Conservation (phyloP, 2,888 invertebrate genomes). For the Lithophane semibrunnea region DNA sequence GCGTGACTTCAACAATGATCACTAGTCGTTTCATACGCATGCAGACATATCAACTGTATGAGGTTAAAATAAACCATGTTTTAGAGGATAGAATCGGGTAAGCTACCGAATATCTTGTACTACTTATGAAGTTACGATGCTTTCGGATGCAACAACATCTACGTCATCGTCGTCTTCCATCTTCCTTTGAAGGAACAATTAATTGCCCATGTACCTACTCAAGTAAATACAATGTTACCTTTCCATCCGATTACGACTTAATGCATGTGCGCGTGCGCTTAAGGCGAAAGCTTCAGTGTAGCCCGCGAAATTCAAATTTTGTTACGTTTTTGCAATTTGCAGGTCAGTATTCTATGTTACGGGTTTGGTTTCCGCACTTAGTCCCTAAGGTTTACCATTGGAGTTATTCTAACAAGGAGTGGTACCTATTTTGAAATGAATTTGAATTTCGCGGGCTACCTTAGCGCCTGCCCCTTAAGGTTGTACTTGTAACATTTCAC, state of each 20-base stretch:
- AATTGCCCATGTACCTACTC: background rate
- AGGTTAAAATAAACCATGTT: background rate
- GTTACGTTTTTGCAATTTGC: no score
- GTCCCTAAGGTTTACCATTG: no score
- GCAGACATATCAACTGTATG: slow-evolving; percentile 3
- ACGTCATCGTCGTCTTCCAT: background rate
- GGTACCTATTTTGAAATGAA: no score
- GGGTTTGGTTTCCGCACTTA: no score
- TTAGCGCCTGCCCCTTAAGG: no score
- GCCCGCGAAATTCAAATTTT: no score
- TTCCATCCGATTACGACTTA: background rate
- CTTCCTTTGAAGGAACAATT: background rate
- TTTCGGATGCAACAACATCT: background rate
- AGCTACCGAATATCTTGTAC: background rate
- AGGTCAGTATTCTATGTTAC: no score
- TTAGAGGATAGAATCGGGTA: background rate
- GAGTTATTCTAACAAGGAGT: no score
- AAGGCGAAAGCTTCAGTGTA: no score
- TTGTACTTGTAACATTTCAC: background rate
- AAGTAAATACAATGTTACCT: background rate
- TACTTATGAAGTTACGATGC: background rate
- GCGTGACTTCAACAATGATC: background rate
- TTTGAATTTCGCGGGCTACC: no score
- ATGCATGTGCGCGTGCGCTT: slow-evolving; percentile 23
- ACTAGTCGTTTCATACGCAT: background rate